Evolutionary conservation across 1,140 invertebrate genomes (phyloP).

Genomic region (Coenobita brevimanus): DNA sequence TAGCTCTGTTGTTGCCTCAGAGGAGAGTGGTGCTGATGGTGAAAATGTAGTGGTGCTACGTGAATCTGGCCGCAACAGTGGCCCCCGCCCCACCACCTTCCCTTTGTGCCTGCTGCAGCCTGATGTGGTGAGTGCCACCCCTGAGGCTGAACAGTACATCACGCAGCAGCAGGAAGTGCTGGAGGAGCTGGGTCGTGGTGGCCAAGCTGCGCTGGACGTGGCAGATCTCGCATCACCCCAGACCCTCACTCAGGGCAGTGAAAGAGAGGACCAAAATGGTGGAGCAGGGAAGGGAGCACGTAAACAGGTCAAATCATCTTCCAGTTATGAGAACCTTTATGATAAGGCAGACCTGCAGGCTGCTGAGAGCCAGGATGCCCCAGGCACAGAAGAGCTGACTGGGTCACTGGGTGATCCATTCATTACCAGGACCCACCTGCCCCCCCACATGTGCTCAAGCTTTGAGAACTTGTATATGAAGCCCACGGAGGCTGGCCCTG

Average conservation of each 20-base stretch:
- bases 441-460: slow-evolving; percentile 65
- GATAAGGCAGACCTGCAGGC: slow-evolving; percentile 51
- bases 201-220: slow-evolving; percentile 48
- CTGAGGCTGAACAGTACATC: slow-evolving; percentile 66
- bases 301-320: slow-evolving; percentile 61
- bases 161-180: slow-evolving; percentile 66
- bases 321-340: slow-evolving; percentile 68
- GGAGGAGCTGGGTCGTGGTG: slow-evolving; percentile 56
- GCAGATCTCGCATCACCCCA: slow-evolving; percentile 52
- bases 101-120: slow-evolving; percentile 64
- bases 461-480: slow-evolving; percentile 67
- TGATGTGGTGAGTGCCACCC: slow-evolving; percentile 52
- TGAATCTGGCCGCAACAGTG: slow-evolving; percentile 32
- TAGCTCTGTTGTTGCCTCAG: no score
- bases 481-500: slow-evolving; percentile 37
- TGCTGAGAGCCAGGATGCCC: slow-evolving; percentile 49
- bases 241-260: slow-evolving; percentile 33
- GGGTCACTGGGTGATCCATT: slow-evolving; percentile 62
- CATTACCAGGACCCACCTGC: slow-evolving; percentile 59
- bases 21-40: neutral
- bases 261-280: neutral
- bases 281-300: neutral
- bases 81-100: slow-evolving; percentile 61
- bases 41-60: slow-evolving; percentile 45
- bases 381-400: slow-evolving; percentile 33